phyloP scores from a whole-genome alignment of 2,113 vertebrate species.

The Anser brachyrhynchus region DNA sequence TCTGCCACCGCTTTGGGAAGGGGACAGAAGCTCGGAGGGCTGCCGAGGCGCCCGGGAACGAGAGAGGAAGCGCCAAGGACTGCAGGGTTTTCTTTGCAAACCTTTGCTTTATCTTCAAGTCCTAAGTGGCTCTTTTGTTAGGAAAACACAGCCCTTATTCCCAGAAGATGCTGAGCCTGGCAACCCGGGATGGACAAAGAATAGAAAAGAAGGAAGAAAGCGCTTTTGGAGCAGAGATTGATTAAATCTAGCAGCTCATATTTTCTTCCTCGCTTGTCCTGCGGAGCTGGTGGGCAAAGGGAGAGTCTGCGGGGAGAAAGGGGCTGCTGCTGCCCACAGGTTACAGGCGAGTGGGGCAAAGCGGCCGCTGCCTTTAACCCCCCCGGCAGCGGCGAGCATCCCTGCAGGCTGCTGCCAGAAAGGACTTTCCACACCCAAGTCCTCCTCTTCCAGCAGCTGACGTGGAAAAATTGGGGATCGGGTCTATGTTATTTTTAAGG shows the following conservation, averaged over 20 bases:
- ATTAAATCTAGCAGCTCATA: neutral
- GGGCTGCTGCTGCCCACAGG: neutral
- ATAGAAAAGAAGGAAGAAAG: rapidly evolving
- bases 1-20: neutral
- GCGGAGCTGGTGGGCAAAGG: neutral
- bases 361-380: rapidly evolving
- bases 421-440: neutral
- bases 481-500: neutral
- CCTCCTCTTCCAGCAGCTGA: neutral
- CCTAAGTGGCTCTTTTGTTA: neutral
- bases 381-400: rapidly evolving
- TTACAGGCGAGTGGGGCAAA: neutral
- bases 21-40: neutral
- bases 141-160: neutral
- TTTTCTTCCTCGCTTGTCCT: neutral
- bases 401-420: neutral
- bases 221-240: neutral
- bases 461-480: neutral
- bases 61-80: rapidly evolving
- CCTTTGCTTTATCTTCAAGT: neutral
- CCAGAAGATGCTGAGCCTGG: neutral
- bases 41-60: neutral
- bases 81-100: neutral
- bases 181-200: neutral
- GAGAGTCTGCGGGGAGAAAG: neutral